Conservation (phyloP, 1,140 invertebrate genomes). For the Lanistes nyassanus region DNA sequence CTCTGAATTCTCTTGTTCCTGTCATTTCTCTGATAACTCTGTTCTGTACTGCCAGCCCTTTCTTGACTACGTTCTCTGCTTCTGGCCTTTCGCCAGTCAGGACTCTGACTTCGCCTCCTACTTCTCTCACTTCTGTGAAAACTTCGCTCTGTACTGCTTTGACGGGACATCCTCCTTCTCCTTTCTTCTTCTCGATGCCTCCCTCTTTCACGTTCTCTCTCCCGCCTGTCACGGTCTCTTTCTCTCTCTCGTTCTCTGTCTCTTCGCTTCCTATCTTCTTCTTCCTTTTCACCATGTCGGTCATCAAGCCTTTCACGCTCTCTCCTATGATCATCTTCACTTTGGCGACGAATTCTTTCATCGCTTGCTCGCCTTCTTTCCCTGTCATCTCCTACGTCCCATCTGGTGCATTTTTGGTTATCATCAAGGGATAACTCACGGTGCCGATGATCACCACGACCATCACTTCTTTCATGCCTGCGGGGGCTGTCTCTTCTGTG, state of each 20-base stretch:
- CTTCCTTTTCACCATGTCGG: conserved; percentile 19
- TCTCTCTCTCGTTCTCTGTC: conserved; percentile 30
- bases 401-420: conserved; percentile 13
- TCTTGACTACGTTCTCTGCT: conserved; percentile 17
- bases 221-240: conserved; percentile 20
- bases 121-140: conserved; percentile 9
- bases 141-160: conserved; percentile 2
- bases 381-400: conserved; percentile 13
- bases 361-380: conserved; percentile 24
- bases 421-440: conserved; percentile 18
- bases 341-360: conserved; percentile 22
- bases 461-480: conserved; percentile 18
- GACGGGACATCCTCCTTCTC: not conserved
- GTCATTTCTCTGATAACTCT: conserved; percentile 8
- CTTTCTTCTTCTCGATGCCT: conserved; percentile 25
- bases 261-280: conserved; percentile 17
- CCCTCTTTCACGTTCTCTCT: conserved; percentile 22
- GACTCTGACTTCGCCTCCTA: conserved; percentile 11
- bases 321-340: not conserved
- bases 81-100: conserved; percentile 11
- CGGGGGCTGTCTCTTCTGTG: conserved; percentile 16
- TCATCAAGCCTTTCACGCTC: conserved; percentile 7
- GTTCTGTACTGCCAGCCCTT: conserved; percentile 12
- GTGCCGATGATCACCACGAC: conserved; percentile 21
- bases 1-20: conserved; percentile 1